phyloP scores from a whole-genome alignment of 2,797 vertebrate species.

The Otolemur crassicaudatus region DNA sequence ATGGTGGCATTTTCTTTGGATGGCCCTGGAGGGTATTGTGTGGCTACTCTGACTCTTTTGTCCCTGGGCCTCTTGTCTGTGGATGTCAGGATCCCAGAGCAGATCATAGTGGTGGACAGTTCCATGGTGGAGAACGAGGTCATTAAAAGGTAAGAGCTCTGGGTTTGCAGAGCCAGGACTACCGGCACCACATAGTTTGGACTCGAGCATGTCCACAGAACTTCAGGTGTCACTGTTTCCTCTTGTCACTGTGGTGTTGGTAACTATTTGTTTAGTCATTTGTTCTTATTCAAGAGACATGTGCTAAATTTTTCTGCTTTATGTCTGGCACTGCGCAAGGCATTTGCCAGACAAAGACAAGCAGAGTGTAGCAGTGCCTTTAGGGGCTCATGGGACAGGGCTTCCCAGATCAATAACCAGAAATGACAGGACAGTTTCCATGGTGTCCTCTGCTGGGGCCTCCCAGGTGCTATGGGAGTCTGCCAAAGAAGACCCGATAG shows the following conservation, averaged over 20 bases:
- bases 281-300: accelerated
- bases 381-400: accelerated
- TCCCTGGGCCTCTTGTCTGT: slow-evolving; percentile 93
- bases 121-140: slow-evolving; percentile 94
- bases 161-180: accelerated
- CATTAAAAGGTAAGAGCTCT: slow-evolving; percentile 91
- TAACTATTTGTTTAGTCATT: neutral
- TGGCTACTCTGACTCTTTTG: slow-evolving; percentile 91
- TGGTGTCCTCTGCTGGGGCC: neutral
- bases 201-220: neutral
- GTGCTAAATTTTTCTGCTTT: neutral
- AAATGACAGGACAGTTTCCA: accelerated
- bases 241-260: accelerated
- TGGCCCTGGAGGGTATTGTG: slow-evolving; percentile 92
- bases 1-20: slow-evolving; percentile 92
- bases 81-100: slow-evolving; percentile 93
- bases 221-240: accelerated
- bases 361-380: accelerated
- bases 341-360: neutral
- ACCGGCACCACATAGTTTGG: accelerated
- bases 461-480: accelerated
- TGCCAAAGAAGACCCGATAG: neutral
- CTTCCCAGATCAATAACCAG: neutral
- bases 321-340: neutral
- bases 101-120: slow-evolving; percentile 97